Base-by-base conservation (phyloP, 2,113 vertebrate species). In the Hemiprocne comata region DNA sequence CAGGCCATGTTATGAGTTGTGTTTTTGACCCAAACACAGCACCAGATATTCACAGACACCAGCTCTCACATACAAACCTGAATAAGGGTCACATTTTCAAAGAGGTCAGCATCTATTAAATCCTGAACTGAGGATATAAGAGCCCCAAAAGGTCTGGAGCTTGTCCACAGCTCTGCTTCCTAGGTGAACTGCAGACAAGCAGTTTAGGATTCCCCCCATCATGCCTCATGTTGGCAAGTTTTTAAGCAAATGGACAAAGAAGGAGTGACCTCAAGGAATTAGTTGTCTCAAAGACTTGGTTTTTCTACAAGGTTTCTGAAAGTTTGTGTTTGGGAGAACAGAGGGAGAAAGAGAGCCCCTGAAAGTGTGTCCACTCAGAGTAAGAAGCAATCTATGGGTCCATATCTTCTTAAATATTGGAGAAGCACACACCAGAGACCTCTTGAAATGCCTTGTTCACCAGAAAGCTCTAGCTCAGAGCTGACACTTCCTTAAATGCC, bases 161-260 rank as follows among this genome's bases (percentile, higher is more conserved):
- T 73, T 34, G 9, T 20, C 61, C 54, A 60, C 34, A 62, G 75
- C 61, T 86, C 57, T 64, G 48, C 29, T 77, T 55, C 61, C 71
- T 0, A 0, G 13, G 51, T 25, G 64, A 67, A 51, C 14, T 0
- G 20, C 1, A 50, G 72, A 34, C 0, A 1, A 66, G 31, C 18
- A 25, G 9, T 33, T 77, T 2, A 28, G 69, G 31, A 77, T 26
- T 51, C 36, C 15, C 17, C 42, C 54, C 53, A 55, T 8, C 13
- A 1, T 9, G 24, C 38, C n/a, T 33, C 50, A 7, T 2, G 28
- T 5, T 21, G 8, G 9, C 10, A 72, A 81, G 36, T 24, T 84
- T 84, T 70, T 23, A 75, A 75, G 58, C 20, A 82, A 72, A 67
- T n/a, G 29, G 38, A 29, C 28, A 40, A 51, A 31, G 38, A 9